Conservation (phyloP, 1,140 invertebrate species). For the Aculops lycopersici region DNA sequence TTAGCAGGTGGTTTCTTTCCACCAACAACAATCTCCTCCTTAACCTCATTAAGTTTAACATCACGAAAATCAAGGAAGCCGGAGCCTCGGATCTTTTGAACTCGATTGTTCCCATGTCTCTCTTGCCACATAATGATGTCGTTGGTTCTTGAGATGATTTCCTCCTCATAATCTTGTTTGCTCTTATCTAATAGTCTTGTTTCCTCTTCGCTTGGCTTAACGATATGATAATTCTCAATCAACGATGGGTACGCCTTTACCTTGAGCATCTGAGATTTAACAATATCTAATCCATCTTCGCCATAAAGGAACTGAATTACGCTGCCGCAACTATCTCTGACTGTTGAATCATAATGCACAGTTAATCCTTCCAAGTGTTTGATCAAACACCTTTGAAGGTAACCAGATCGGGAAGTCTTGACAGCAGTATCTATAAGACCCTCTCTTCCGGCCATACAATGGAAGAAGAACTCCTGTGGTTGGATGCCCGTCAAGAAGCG, state of each 20-base stretch:
- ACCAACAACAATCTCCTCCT: not conserved
- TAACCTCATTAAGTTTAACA: not conserved
- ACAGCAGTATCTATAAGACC: conserved; percentile 36
- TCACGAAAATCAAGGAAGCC: conserved; percentile 2
- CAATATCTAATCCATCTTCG: conserved; percentile 79
- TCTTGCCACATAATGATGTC: conserved; percentile 4
- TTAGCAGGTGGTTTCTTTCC: too few relatives aligned
- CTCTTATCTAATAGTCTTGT: conserved; percentile 24
- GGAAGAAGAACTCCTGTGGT: conserved; percentile 93
- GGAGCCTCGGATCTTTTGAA: conserved; percentile 2
- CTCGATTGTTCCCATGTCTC: not conserved
- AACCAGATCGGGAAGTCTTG: conserved; percentile 78
- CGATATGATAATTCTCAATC: conserved; percentile 31
- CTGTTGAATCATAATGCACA: conserved; percentile 68
- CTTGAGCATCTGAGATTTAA: conserved; percentile 49
- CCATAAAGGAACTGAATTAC: conserved; percentile 92
- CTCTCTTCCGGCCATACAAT: conserved; percentile 98
- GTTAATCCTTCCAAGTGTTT: conserved; percentile 84
- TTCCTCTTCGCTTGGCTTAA: conserved; percentile 23
- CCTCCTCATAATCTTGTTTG: conserved; percentile 13
- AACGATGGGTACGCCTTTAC: conserved; percentile 45
- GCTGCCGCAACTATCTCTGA: conserved; percentile 66
- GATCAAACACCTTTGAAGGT: conserved; percentile 82
- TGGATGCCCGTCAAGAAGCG: conserved; percentile 86
- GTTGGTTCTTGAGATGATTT: conserved; percentile 18